A percentile compares a stretch with the other conserved stretches of the same genome.
Conservation (phyloP, 1,140 invertebrate genomes). For the Eulimnadia texana region DNA sequence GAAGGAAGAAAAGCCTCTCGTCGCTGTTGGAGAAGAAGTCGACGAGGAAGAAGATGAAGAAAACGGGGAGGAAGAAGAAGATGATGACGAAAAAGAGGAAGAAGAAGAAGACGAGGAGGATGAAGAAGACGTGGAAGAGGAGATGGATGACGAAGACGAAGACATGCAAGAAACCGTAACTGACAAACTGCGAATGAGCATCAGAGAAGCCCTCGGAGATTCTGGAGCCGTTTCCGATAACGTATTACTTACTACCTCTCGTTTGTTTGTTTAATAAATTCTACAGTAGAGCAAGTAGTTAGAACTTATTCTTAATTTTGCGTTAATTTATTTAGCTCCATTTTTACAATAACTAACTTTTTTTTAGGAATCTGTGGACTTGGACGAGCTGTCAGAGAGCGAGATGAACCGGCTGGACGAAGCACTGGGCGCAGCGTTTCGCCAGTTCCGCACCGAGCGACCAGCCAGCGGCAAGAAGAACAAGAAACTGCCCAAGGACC, state of each 20-base stretch:
- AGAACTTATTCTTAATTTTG: background rate
- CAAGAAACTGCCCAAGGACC: slow-evolving; percentile 47
- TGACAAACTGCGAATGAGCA: slow-evolving; percentile 38
- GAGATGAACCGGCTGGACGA: slow-evolving; percentile 54
- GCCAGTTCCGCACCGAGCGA: slow-evolving; percentile 34
- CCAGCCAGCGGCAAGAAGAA: slow-evolving; percentile 35
- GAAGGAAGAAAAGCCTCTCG: slow-evolving; percentile 42
- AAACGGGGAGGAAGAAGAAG: slow-evolving; percentile 23
- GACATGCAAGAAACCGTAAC: slow-evolving; percentile 41
- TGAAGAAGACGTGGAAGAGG: slow-evolving; percentile 28
- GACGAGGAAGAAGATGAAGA: slow-evolving; percentile 23
- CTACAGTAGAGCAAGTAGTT: background rate
- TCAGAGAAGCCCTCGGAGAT: slow-evolving; percentile 21
- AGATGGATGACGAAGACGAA: slow-evolving; percentile 20
- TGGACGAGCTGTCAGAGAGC: slow-evolving; percentile 56
- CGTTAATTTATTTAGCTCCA: background rate
- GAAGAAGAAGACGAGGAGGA: slow-evolving; percentile 34
- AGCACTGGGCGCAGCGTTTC: slow-evolving; percentile 52
- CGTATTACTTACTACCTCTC: slow-evolving; percentile 8
- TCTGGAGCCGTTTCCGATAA: slow-evolving; percentile 21
- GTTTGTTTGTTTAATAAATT: background rate
- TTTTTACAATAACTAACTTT: background rate
- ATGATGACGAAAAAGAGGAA: slow-evolving; percentile 26
- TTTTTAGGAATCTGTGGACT: slow-evolving; percentile 46
- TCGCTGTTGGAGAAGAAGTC: slow-evolving; percentile 24